These are phyloP conservation scores for Leptinotarsa texana DNA, from an alignment of 1,140 invertebrate species.

Conservation along the genomic window DNA sequence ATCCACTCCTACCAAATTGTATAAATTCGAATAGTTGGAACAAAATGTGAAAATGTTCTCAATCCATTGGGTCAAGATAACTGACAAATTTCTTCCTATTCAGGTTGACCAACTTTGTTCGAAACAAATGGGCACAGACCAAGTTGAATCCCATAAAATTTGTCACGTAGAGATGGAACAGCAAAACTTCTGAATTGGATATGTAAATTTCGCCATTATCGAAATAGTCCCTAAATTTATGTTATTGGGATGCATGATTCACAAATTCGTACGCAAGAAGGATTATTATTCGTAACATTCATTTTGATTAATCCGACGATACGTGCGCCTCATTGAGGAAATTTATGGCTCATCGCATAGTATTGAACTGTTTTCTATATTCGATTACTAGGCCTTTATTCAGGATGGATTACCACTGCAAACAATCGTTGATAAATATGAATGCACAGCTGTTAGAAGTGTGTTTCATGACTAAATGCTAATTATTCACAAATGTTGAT, in stretches of 20 bases:
- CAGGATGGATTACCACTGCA: not conserved
- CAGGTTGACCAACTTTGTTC: not conserved
- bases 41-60: too few relatives aligned
- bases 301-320: not conserved
- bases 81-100: not conserved
- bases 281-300: slow-evolving; percentile 2
- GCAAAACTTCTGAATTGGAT: slow-evolving; percentile 5
- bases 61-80: too few relatives aligned
- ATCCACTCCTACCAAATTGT: too few relatives aligned
- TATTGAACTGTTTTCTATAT: not conserved
- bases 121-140: not conserved
- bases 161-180: not conserved
- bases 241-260: not conserved
- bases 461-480: too few relatives aligned
- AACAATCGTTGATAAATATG: not conserved
- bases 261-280: not conserved
- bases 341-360: not conserved
- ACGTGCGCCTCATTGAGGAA: not conserved
- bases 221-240: not conserved
- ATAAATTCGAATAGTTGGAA: too few relatives aligned
- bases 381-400: not conserved
- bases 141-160: not conserved
- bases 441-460: not conserved
- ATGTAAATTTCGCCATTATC: not conserved
- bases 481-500: too few relatives aligned